A percentile compares a stretch with the other conserved stretches of the same genome.
Evolutionary conservation across 2,797 vertebrate genomes (phyloP).

Genomic region (Esox lucius): DNA sequence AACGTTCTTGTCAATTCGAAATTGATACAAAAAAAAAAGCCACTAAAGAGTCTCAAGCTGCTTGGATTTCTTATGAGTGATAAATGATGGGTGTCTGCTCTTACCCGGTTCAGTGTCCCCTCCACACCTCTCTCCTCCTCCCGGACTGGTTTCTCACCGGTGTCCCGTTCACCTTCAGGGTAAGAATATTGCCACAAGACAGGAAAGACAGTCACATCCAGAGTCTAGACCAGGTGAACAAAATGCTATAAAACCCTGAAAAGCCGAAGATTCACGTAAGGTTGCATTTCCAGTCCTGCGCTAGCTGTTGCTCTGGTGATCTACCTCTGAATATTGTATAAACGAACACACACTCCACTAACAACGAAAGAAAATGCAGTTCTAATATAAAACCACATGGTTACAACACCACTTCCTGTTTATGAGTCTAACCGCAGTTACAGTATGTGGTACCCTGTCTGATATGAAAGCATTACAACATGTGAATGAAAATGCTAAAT

Average conservation of each 20-base stretch:
- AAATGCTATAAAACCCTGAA: background rate
- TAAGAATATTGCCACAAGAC: slow-evolving; percentile 38
- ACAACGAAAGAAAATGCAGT: slow-evolving; percentile 35
- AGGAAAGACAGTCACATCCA: slow-evolving; percentile 2
- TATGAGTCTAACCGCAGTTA: slow-evolving; percentile 65
- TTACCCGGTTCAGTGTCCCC: slow-evolving; percentile 60
- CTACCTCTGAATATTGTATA: background rate
- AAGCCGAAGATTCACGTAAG: background rate
- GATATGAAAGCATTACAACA: slow-evolving; percentile 56
- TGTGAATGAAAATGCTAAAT: slow-evolving; percentile 18
- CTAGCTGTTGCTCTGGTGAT: background rate
- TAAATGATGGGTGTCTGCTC: background rate
- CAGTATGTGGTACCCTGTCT: slow-evolving; percentile 47
- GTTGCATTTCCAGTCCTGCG: background rate
- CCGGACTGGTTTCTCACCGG: slow-evolving; percentile 40
- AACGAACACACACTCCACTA: background rate
- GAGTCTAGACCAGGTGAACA: slow-evolving; percentile 6
- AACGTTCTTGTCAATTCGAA: background rate
- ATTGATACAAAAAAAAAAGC: background rate
- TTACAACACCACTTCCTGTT: slow-evolving; percentile 81
- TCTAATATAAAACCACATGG: slow-evolving; percentile 80
- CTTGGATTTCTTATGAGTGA: background rate
- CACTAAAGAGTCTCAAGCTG: slow-evolving; percentile 16
- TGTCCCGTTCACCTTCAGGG: slow-evolving; percentile 63
- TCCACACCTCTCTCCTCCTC: slow-evolving; percentile 50